Evolutionary conservation across 2,797 vertebrate genomes (phyloP), one percentile per base, ranked within the genome.

Genomic region (Todus mexicanus): DNA sequence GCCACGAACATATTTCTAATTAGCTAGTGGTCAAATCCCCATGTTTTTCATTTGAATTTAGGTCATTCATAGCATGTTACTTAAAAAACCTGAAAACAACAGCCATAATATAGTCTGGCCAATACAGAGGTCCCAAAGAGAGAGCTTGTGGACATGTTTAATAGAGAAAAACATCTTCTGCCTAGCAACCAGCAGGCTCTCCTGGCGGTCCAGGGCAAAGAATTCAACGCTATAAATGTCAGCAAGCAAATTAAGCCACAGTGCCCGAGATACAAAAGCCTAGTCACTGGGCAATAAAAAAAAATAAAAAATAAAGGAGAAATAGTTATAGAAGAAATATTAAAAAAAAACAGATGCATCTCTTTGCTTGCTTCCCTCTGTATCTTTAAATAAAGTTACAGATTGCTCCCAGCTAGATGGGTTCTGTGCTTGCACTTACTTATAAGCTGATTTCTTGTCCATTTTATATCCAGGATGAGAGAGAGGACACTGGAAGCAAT

Each of bases 151-250:
- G 81, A 94, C 29, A 20, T 80, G 80, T 90, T 84, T 60, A 66
- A 75, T 8, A 74, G 84, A 73, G 87, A 79, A 94, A 95, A 96
- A 84, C 82, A 93, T 40, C 64, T 47, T 95, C 92, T 95, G 91
- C 94, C 69, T 93, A 94, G 90, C 92, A 96, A 96, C 91, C 87
- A 78, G 78, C 79, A 84, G 59, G 92, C 74, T 72, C 79, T 95
- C 66, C 84, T 89, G 80, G 76, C 84, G 3, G 5, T 27, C 79
- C 5, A 68, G n/a, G 89, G 76, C 65, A 90, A 94, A 87, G 91
- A 96, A 89, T 94, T 86, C 6, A 68, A 57, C 5, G 23, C 77
- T 86, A 76, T 9, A 95, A 95, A 93, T 95, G 82, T 89, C 93
- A 95, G 84, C 79, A 89, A 72, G 95, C 72, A 94, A 90, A 94